Percentiles rank a stretch among this genome's conserved stretches.
Conservation (phyloP, 2,888 invertebrate species). For the Dasypogon diadema region DNA sequence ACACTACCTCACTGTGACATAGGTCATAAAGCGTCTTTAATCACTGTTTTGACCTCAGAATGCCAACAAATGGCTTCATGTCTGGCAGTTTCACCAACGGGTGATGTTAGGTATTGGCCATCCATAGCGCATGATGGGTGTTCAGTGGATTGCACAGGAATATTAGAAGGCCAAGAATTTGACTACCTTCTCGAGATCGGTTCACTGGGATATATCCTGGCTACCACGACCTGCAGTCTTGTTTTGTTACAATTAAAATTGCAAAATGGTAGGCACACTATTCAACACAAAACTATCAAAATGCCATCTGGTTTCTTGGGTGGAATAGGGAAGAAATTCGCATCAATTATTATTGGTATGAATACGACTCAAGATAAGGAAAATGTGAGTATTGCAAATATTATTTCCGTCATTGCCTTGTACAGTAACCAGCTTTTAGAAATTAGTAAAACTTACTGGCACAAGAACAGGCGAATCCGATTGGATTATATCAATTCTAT, state of each 20-base stretch:
- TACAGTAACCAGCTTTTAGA: constrained; percentile 57
- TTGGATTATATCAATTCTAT: constrained; percentile 77
- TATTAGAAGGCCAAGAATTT: constrained; percentile 90
- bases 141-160: constrained; percentile 85
- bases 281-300: constrained; percentile 77
- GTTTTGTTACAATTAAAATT: constrained; percentile 77
- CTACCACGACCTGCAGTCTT: constrained; percentile 92
- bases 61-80: constrained; percentile 81
- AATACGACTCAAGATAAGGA: constrained; percentile 65
- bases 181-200: constrained; percentile 78
- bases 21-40: constrained; percentile 88
- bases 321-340: constrained; percentile 80
- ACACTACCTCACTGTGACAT: constrained; percentile 92
- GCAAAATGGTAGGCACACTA: constrained; percentile 76
- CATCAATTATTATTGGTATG: constrained; percentile 68
- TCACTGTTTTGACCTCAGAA: constrained; percentile 76
- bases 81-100: constrained; percentile 94
- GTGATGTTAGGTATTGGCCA: constrained; percentile 91
- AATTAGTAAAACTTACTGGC: constrained; percentile 78
- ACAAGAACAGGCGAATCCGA: constrained; percentile 67
- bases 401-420: neutral
- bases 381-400: constrained; percentile 58
- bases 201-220: constrained; percentile 83
- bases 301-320: constrained; percentile 87
- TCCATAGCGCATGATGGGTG: constrained; percentile 89